Evolutionary conservation across 64 coral and sea anemone species (phyloP), one percentile per base, ranked within the genome.

Genomic region (Montipora capricornis): DNA sequence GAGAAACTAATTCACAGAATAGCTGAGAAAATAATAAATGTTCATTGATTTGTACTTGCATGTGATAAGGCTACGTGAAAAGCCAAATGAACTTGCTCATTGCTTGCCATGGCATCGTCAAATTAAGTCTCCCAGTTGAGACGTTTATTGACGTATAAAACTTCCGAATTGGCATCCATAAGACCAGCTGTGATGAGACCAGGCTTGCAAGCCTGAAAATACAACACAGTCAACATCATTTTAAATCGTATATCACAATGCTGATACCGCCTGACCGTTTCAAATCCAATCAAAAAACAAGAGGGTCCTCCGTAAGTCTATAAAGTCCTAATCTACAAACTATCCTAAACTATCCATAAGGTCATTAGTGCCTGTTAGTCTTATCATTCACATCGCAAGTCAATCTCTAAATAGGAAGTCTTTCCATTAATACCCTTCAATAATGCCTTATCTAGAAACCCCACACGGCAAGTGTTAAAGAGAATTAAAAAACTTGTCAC

Each of bases 81-180:
- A 64, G 9, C 52, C 24, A 49, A 19, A 15, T 37, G 17, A 78
- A 78, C 0, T 12, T 1, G 10, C 13, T 5, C 47, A 49, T 6
- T 78, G 44, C 60, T 64, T 64, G 60, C 3, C 10, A 49, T 22
- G 68, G 7, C 4, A 2, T 49, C 49, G 19, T 67, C n/a, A n/a
- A 24, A 74, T 50, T 5, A 69, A 13, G 44, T 75, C 47, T 64
- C 78, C 7, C 89, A 62, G 26, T 91, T 91, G 6, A 91, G 50
- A 83, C 75, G 89, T 15, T 80, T 91, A 1, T 70, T 80, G 20
- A 71, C 29, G 49, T 91, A 55, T 26, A 91, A 79, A 75, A 83
- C 45, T 1, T 37, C 14, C 7, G 79, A 81, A 26, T 12, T 73
- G 47, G 66, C 9, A 4, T 49, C 45, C 47, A 68, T 13, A 17